phyloP scores from a whole-genome alignment of 2,797 vertebrate species.

The Helostoma temminkii region DNA sequence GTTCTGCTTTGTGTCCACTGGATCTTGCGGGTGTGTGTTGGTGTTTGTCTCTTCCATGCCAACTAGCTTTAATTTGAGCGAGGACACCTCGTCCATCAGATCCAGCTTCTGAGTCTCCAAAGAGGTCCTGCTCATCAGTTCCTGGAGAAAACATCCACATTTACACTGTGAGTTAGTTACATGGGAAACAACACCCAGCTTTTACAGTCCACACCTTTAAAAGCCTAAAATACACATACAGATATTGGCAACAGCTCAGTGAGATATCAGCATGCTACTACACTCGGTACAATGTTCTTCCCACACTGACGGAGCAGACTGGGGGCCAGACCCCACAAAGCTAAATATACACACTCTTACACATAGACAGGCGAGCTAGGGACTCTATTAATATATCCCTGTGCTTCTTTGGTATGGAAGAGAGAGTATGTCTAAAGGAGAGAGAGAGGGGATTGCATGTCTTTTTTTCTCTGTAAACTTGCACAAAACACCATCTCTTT shows the following conservation, averaged over 20 bases:
- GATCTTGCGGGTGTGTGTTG: constrained; percentile 77
- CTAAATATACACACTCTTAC: constrained; percentile 83
- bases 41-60: constrained; percentile 90
- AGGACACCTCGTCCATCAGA: constrained; percentile 95
- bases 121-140: constrained; percentile 92
- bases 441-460: constrained; percentile 2
- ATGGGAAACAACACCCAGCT: neutral
- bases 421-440: constrained; percentile 36
- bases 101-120: constrained; percentile 97
- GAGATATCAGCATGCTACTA: constrained; percentile 34
- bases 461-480: constrained; percentile 22
- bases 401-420: constrained; percentile 64
- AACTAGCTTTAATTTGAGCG: constrained; percentile 94
- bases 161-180: constrained; percentile 22
- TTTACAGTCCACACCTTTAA: neutral
- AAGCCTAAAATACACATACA: constrained; percentile 15
- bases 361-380: constrained; percentile 42
- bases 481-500: constrained; percentile 11
- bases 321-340: constrained; percentile 66
- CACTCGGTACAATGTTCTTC: constrained; percentile 63
- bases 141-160: constrained; percentile 79
- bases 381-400: constrained; percentile 81
- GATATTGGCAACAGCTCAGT: neutral
- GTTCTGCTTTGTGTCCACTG: constrained; percentile 87
- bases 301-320: constrained; percentile 61